These are phyloP conservation scores for Rhombomys opimus DNA, from an alignment of 2,113 vertebrate species.

Conservation along the genomic window DNA sequence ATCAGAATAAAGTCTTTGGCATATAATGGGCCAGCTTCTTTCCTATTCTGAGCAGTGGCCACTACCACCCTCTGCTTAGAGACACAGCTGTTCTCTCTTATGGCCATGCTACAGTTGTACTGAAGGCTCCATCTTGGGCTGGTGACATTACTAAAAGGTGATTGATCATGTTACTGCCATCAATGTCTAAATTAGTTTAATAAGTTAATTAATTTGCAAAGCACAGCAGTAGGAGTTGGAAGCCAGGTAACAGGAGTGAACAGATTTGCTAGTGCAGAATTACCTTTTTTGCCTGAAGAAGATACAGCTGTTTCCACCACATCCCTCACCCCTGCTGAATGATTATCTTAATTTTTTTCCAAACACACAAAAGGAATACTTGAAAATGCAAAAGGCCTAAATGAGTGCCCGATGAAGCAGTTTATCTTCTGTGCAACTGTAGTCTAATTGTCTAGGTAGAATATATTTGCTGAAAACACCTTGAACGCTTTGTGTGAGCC, in stretches of 20 bases:
- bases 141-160: too few species aligned
- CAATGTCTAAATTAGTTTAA: not conserved
- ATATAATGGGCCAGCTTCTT: accelerated
- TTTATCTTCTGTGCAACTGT: not conserved
- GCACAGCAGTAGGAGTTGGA: conserved; percentile 70
- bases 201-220: not conserved
- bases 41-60: accelerated
- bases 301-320: conserved; percentile 74
- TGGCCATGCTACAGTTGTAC: not conserved
- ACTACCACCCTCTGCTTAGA: not conserved
- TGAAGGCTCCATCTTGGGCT: not conserved
- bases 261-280: conserved; percentile 70
- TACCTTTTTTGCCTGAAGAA: conserved; percentile 82
- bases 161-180: not conserved
- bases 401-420: not conserved
- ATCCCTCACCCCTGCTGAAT: conserved; percentile 67
- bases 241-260: conserved; percentile 64
- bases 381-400: conserved; percentile 49
- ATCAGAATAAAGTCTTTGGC: not conserved
- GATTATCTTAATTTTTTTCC: conserved; percentile 55
- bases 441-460: conserved; percentile 40
- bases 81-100: not conserved
- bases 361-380: conserved; percentile 55
- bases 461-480: conserved; percentile 45
- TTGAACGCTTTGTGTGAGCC: conserved; percentile 40